Percentiles rank a stretch among this genome's conserved stretches.
Evolutionary conservation across 1,140 invertebrate species (phyloP).

Genomic region (Drosophila ogumai): DNA sequence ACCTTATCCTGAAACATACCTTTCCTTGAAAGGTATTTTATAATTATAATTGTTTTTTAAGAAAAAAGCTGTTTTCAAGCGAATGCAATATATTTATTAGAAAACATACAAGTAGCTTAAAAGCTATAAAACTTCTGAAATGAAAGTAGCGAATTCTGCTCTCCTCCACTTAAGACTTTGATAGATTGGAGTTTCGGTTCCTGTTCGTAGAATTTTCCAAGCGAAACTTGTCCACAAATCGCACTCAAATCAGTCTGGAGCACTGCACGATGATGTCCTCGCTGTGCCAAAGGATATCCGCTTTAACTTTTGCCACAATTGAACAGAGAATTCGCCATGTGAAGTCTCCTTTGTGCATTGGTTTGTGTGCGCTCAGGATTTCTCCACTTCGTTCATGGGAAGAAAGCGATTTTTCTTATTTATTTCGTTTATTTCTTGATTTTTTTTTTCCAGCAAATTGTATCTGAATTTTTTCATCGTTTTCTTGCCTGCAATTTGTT

Average conservation of each 20-base stretch:
- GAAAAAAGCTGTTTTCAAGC: too few relatives aligned
- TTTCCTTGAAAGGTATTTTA: background rate
- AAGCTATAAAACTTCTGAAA: constrained; percentile 6
- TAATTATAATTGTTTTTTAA: background rate
- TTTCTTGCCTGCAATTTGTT: constrained; percentile 66
- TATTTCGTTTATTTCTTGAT: constrained; percentile 46
- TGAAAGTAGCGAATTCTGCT: constrained; percentile 8
- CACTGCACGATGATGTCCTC: constrained; percentile 41
- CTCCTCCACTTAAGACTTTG: constrained; percentile 39
- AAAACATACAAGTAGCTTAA: background rate
- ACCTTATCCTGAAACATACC: too few relatives aligned
- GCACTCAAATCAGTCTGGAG: constrained; percentile 40
- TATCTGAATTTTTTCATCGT: constrained; percentile 46
- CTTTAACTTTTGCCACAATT: constrained; percentile 56
- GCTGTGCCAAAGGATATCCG: constrained; percentile 55
- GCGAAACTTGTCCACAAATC: constrained; percentile 41
- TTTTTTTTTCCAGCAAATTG: constrained; percentile 34
- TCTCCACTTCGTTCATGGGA: constrained; percentile 39
- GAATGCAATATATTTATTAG: background rate
- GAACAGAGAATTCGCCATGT: constrained; percentile 46
- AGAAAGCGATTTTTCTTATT: constrained; percentile 56
- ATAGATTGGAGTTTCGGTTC: constrained; percentile 36
- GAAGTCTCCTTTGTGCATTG: constrained; percentile 28
- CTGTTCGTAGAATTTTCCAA: constrained; percentile 24
- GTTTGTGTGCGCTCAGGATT: constrained; percentile 29